Base-by-base conservation (phyloP, 2,888 invertebrate genomes). In the Andricus quercusramuli region DNA sequence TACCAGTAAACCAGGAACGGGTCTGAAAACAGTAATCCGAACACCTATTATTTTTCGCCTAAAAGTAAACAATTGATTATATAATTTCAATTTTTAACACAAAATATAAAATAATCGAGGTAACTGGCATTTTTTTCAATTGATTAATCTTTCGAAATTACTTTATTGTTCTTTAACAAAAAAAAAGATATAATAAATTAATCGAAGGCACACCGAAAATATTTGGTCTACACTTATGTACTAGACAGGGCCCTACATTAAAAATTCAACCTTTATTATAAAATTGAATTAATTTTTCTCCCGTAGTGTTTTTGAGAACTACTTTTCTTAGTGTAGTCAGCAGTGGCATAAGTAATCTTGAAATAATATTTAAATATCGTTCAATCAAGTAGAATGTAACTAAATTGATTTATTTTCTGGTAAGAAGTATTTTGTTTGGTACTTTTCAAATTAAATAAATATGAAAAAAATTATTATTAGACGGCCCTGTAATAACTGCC, bases 1-100 rank as follows among this genome's bases (percentile, higher is more conserved):
- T 20, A 11, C 70, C 47, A 56, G n/a, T 56, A 56, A n/a, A 5
- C 56, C 74, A 74, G 74, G 56, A 74, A 74, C 74, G 74, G n/a
- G 13, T 56, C 74, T 74, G 13, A 32, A 74, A 56, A 32, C 1
- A 51, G 29, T 56, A 13, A 32, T 56, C 37, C 15, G 15, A 62
- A 22, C 15, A 62, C 1, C 25, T 62, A 25, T 13, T 29, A 62
- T 29, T 56, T 9, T 56, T n/a, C 11, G 3, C n/a, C 9, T n/a
- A 56, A 56, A n/a, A 56, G 8, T 56, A n/a, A 56, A 56, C 20
- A 20, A 59, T 62, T 15, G 62, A 11, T 62, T 25, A n/a, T 25
- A 11, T 11, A 5, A 25, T 25, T 13, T 3, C 4, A 15, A 25
- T 22, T 22, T 13, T 25, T n/a, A 62, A 62, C n/a, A 11, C 13